These are phyloP conservation scores for Ophioninae sp. DNA, from an alignment of 2,888 invertebrate genomes.

Conservation along the genomic window DNA sequence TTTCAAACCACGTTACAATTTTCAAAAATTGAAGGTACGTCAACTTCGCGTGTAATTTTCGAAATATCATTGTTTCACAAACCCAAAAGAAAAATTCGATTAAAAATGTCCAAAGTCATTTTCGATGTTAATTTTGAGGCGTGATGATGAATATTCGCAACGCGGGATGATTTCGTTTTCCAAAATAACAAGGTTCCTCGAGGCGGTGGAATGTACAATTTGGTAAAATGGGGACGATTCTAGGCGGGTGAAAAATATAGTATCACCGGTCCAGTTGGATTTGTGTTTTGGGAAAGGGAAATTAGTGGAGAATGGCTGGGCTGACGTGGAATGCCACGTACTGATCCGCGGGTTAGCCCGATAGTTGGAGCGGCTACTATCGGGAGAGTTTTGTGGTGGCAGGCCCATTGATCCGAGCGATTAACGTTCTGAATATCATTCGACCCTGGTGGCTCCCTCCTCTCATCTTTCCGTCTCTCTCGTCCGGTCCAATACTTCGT, in stretches of 20 bases:
- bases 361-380: conserved; percentile 53
- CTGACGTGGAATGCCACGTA: conserved; percentile 2
- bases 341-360: conserved; percentile 39
- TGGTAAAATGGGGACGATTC: neutral
- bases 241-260: neutral
- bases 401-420: conserved; percentile 73
- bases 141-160: no score
- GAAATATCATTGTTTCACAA: no score
- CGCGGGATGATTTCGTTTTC: neutral
- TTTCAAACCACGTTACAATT: no score
- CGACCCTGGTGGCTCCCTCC: conserved; percentile 59
- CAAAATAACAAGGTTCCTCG: neutral
- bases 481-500: conserved; percentile 54
- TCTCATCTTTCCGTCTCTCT: conserved; percentile 21
- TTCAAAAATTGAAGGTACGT: no score
- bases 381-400: conserved; percentile 67
- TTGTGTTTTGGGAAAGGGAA: neutral
- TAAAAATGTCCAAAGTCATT: no score
- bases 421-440: conserved; percentile 73
- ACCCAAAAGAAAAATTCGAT: no score
- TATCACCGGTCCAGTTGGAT: neutral
- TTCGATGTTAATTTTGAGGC: no score
- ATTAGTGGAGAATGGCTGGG: neutral
- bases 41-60: no score
- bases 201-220: neutral